These are phyloP conservation scores for Opisthocomus hoazin DNA, from an alignment of 2,113 vertebrate species.

Conservation along the genomic window DNA sequence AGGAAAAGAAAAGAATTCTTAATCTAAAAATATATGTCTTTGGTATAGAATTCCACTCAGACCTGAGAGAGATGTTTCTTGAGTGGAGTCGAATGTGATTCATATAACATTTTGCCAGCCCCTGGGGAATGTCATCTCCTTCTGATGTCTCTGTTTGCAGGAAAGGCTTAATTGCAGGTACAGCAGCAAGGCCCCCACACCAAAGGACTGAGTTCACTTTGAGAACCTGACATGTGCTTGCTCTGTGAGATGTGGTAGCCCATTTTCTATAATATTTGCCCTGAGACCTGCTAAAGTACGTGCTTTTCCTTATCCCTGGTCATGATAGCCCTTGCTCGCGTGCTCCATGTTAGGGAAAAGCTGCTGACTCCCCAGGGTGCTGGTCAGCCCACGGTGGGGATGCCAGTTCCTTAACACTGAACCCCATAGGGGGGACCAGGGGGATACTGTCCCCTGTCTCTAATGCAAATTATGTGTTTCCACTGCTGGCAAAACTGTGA, in stretches of 20 bases:
- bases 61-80: slow-evolving; percentile 35
- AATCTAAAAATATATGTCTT: slow-evolving; percentile 22
- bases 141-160: slow-evolving; percentile 46
- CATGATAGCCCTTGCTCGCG: neutral
- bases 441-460: neutral
- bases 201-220: neutral
- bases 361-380: neutral
- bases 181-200: neutral
- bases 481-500: neutral
- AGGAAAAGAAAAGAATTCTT: neutral
- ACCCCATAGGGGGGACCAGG: neutral
- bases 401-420: neutral
- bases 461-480: neutral
- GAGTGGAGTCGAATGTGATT: neutral
- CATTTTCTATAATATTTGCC: neutral
- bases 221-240: neutral
- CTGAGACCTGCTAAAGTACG: neutral
- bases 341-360: neutral
- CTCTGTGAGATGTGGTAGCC: neutral
- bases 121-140: neutral
- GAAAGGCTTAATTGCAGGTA: neutral
- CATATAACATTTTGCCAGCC: slow-evolving; percentile 36
- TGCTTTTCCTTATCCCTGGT: neutral
- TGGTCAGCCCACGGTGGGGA: accelerated
- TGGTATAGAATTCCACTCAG: slow-evolving; percentile 11